Percentiles rank a stretch among this genome's conserved stretches.
Conservation (phyloP, 2,113 vertebrate species). For the Eurypyga helias region DNA sequence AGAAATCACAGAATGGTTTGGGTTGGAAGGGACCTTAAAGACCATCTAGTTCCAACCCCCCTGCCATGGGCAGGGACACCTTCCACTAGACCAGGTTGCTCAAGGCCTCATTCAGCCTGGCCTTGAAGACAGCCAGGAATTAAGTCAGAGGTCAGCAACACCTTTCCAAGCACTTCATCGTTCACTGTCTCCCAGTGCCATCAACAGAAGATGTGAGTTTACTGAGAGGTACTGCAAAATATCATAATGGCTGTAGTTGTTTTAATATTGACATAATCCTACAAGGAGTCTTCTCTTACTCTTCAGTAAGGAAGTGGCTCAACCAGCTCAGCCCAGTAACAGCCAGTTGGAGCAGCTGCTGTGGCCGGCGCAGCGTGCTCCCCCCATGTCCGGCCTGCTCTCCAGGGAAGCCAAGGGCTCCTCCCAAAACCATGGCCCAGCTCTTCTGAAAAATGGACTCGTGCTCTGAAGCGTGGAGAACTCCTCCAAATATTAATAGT, state of each 20-base stretch:
- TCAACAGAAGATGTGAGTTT: background rate
- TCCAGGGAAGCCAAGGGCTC: background rate
- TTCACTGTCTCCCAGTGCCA: too few relatives aligned
- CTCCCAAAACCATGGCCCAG: background rate
- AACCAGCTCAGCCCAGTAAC: rapidly evolving
- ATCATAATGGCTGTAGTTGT: rapidly evolving
- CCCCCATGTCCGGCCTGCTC: rapidly evolving
- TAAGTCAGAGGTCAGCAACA: too few relatives aligned
- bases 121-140: too few relatives aligned
- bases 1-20: background rate
- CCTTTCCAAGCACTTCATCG: too few relatives aligned
- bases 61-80: too few relatives aligned
- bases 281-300: rapidly evolving
- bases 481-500: background rate
- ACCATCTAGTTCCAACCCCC: too few relatives aligned
- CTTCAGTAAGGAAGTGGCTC: rapidly evolving
- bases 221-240: background rate
- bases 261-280: background rate
- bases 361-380: background rate
- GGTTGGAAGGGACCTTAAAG: too few relatives aligned
- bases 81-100: too few relatives aligned
- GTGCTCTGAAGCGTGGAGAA: background rate
- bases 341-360: too few relatives aligned
- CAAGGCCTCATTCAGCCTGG: too few relatives aligned
- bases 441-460: too few relatives aligned